Evolutionary conservation across 2,888 invertebrate genomes (phyloP).

Genomic region (Diaprepes abbreviatus): DNA sequence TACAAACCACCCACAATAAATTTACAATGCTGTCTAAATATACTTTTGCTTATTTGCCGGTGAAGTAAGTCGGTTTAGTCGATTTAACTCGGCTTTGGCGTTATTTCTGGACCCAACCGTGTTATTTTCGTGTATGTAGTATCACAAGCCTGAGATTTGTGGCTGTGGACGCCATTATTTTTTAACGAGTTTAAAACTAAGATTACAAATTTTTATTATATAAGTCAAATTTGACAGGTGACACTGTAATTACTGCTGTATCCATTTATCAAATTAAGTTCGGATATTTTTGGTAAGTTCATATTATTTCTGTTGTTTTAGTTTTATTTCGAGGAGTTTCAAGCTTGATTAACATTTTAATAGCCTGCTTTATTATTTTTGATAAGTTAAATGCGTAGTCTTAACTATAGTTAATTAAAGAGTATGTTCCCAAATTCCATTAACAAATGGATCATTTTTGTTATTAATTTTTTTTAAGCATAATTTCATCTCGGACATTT

Average conservation of each 20-base stretch:
- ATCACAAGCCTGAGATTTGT: conserved; percentile 33
- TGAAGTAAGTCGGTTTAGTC: conserved; percentile 36
- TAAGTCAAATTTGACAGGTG: conserved; percentile 14
- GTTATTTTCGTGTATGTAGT: conserved; percentile 41
- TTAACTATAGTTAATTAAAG: too few relatives aligned
- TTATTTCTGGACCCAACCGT: conserved; percentile 40
- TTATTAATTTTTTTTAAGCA: too few relatives aligned
- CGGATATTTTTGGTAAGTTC: neutral
- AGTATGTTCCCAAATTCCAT: too few relatives aligned
- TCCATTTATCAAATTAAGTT: neutral
- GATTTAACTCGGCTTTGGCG: conserved; percentile 33
- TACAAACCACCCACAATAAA: conserved; percentile 37
- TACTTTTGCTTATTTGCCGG: conserved; percentile 39
- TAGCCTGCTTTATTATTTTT: too few relatives aligned
- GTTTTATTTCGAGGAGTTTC: too few relatives aligned
- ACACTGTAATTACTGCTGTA: neutral
- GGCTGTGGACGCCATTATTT: conserved; percentile 25
- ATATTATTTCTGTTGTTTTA: too few relatives aligned
- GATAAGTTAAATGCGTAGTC: too few relatives aligned
- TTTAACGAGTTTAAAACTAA: conserved; percentile 9
- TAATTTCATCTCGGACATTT: too few relatives aligned
- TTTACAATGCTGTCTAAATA: conserved; percentile 44
- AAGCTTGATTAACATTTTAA: too few relatives aligned
- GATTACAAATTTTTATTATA: conserved; percentile 11
- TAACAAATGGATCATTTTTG: too few relatives aligned